These are phyloP conservation scores for Dreissena rostriformis DNA, from an alignment of 1,140 invertebrate genomes.

Conservation along the genomic window DNA sequence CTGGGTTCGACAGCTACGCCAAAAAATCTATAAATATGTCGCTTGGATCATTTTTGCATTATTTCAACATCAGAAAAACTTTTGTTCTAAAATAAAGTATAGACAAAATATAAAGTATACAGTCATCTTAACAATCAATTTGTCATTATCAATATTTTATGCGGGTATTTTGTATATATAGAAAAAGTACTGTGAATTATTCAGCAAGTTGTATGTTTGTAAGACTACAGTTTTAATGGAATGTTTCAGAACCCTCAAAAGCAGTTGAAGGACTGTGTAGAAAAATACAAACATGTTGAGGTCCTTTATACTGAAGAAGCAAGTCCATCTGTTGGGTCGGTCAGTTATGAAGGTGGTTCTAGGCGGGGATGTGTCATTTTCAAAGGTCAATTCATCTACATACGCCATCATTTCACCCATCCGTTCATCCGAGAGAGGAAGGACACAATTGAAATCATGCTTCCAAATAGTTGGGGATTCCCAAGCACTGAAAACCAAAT, in stretches of 20 bases:
- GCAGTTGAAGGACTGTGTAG: background rate
- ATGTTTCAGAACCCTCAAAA: background rate
- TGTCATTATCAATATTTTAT: too few relatives aligned
- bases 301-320: slow-evolving; percentile 54
- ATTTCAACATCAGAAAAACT: too few relatives aligned
- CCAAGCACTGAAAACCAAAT: slow-evolving; percentile 32
- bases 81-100: too few relatives aligned
- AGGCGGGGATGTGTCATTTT: slow-evolving; percentile 57
- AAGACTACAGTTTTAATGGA: background rate
- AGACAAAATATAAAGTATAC: too few relatives aligned
- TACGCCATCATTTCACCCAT: slow-evolving; percentile 57
- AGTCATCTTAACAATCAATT: too few relatives aligned
- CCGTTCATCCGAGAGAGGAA: slow-evolving; percentile 51
- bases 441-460: slow-evolving; percentile 63
- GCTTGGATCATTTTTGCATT: too few relatives aligned
- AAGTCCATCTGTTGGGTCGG: slow-evolving; percentile 55
- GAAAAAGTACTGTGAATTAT: background rate
- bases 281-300: slow-evolving; percentile 2
- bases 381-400: slow-evolving; percentile 51
- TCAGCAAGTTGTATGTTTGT: background rate
- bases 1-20: too few relatives aligned
- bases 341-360: slow-evolving; percentile 48
- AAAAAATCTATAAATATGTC: too few relatives aligned
- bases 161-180: background rate
- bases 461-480: slow-evolving; percentile 49